Conservation (phyloP, 2,797 vertebrate genomes). For the Hypotaenidia philippensis region DNA sequence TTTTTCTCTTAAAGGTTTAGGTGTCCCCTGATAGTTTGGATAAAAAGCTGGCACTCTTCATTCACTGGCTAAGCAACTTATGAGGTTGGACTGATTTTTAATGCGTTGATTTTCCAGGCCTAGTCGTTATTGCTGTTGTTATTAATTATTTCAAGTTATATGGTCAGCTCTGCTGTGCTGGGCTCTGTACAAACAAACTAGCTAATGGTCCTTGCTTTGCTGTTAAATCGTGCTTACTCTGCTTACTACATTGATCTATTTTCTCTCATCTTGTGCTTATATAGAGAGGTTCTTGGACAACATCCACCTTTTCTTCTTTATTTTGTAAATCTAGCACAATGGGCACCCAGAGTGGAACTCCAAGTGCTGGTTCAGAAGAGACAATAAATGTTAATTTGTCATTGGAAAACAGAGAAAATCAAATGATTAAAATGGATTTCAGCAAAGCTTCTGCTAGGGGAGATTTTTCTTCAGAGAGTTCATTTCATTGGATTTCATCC, state of each 20-base stretch:
- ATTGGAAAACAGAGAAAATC: background rate
- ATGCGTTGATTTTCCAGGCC: slow-evolving; percentile 5
- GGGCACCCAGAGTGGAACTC: background rate
- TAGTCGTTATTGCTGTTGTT: background rate
- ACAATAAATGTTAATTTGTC: background rate
- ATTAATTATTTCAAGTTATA: background rate
- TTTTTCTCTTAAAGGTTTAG: background rate
- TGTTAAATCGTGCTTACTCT: background rate
- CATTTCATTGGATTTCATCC: background rate
- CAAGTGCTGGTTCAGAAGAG: background rate
- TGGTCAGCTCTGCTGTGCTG: background rate
- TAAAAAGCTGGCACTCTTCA: background rate
- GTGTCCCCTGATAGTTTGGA: background rate
- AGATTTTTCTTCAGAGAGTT: background rate
- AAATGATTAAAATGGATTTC: background rate
- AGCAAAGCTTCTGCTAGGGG: background rate
- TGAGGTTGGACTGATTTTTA: background rate
- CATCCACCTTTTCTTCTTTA: background rate
- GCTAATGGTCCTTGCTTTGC: background rate
- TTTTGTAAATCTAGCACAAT: background rate
- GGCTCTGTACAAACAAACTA: background rate
- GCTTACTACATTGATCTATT: slow-evolving; percentile 11
- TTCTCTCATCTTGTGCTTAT: background rate
- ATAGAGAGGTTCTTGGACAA: background rate
- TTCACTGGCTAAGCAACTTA: background rate